These are phyloP conservation scores for Temnothorax rugatulus DNA, from an alignment of 2,888 invertebrate genomes.

Conservation along the genomic window DNA sequence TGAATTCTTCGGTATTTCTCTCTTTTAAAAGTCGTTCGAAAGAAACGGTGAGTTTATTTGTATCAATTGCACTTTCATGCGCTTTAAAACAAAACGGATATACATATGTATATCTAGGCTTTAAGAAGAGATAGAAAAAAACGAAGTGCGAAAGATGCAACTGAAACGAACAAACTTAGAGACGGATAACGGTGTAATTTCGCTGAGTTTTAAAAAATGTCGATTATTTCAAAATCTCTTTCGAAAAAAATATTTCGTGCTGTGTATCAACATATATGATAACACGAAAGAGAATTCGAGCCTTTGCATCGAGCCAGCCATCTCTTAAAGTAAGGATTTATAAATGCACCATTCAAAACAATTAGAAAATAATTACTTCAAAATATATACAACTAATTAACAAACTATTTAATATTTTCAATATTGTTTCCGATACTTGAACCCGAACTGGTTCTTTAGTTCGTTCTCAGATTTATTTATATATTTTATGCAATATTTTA, in stretches of 20 bases:
- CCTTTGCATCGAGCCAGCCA: not conserved
- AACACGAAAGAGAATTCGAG: not conserved
- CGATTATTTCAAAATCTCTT: conserved; percentile 14
- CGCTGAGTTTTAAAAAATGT: not conserved
- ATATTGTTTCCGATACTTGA: not conserved
- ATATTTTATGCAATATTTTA: not conserved
- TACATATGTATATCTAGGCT: not conserved
- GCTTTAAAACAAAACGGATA: not conserved
- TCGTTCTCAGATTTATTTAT: conserved; percentile 22
- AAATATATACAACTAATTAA: conserved; percentile 30
- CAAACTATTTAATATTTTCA: conserved; percentile 1
- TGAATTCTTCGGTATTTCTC: conserved; percentile 63
- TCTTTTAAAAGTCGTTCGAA: conserved; percentile 68
- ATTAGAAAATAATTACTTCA: conserved; percentile 17
- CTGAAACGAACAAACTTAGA: conserved; percentile 8
- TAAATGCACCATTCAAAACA: conserved; percentile 7
- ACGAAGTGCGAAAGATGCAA: not conserved
- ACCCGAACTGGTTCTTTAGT: not conserved
- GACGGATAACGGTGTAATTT: conserved; percentile 6
- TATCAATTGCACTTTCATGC: conserved; percentile 6
- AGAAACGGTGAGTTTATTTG: conserved; percentile 62
- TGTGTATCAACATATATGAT: not conserved
- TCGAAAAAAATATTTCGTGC: not conserved
- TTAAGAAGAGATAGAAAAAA: not conserved
- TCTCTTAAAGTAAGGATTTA: not conserved